Conservation (phyloP, 2,888 invertebrate genomes). For the Hermaeophaga mercurialis region DNA sequence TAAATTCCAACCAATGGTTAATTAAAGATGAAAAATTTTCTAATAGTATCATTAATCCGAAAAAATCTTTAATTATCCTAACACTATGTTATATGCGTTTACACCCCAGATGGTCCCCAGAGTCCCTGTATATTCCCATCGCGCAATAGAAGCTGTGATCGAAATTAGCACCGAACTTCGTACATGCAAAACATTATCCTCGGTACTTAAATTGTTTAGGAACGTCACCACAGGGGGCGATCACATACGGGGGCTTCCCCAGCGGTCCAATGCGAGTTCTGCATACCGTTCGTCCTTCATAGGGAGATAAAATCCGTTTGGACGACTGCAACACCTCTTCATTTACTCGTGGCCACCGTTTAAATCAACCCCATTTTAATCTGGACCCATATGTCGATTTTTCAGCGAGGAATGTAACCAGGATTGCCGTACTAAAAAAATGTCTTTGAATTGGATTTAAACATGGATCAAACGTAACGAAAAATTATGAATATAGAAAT, state of each 20-base stretch:
- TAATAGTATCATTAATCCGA: too few relatives aligned
- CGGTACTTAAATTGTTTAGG: conserved; percentile 37
- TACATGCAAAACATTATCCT: conserved; percentile 33
- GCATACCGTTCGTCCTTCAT: neutral
- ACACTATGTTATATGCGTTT: too few relatives aligned
- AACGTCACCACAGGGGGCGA: conserved; percentile 33
- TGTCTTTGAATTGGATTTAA: too few relatives aligned
- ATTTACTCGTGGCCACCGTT: conserved; percentile 53
- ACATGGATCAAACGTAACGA: too few relatives aligned
- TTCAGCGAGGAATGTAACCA: conserved; percentile 18
- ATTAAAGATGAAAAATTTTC: too few relatives aligned
- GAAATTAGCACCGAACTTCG: neutral
- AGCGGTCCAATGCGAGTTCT: conserved; percentile 1
- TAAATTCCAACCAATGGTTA: too few relatives aligned
- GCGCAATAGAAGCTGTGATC: neutral
- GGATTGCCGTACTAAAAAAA: too few relatives aligned
- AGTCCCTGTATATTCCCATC: neutral
- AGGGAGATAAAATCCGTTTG: conserved; percentile 28
- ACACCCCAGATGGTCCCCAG: neutral
- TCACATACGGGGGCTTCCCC: conserved; percentile 16
- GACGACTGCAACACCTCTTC: conserved; percentile 52
- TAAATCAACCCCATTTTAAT: conserved; percentile 46
- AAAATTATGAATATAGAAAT: too few relatives aligned
- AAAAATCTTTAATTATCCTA: too few relatives aligned
- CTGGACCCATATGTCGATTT: conserved; percentile 38